These are phyloP conservation scores for Pithys albifrons DNA, from an alignment of 2,113 vertebrate genomes.

Conservation along the genomic window DNA sequence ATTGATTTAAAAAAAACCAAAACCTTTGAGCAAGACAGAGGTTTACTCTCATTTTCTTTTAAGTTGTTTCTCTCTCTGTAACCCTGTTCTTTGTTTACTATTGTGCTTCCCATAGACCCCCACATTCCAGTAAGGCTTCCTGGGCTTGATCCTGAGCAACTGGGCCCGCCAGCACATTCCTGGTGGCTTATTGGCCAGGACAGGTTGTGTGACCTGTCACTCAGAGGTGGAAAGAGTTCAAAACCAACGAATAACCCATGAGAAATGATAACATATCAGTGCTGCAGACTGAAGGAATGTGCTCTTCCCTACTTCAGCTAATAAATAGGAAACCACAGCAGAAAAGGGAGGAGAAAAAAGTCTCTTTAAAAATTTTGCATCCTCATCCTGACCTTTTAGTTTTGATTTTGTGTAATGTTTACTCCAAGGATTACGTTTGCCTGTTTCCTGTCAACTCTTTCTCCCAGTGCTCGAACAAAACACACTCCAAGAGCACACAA, in stretches of 20 bases:
- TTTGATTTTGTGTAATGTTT: conserved; percentile 12
- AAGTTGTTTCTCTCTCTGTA: conserved; percentile 39
- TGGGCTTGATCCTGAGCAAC: conserved; percentile 39
- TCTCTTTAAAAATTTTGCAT: neutral
- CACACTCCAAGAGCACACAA: conserved; percentile 68
- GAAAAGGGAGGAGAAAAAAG: neutral
- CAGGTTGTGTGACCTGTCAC: neutral
- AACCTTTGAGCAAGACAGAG: neutral
- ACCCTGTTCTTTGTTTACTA: conserved; percentile 49
- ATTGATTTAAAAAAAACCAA: neutral
- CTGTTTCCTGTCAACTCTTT: conserved; percentile 12
- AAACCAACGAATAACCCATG: neutral
- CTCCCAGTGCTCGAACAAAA: neutral
- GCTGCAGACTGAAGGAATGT: neutral
- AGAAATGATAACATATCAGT: neutral
- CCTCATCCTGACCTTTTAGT: neutral
- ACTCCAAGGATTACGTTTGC: neutral
- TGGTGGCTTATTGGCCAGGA: neutral
- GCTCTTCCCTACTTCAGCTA: neutral
- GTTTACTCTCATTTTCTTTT: conserved; percentile 28
- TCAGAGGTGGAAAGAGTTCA: neutral
- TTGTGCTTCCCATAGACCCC: conserved; percentile 28
- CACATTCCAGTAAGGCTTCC: conserved; percentile 27
- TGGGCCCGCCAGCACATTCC: neutral
- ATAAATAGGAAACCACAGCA: neutral